Evolutionary conservation across 2,797 vertebrate species (phyloP).

Genomic region (Falco biarmicus): DNA sequence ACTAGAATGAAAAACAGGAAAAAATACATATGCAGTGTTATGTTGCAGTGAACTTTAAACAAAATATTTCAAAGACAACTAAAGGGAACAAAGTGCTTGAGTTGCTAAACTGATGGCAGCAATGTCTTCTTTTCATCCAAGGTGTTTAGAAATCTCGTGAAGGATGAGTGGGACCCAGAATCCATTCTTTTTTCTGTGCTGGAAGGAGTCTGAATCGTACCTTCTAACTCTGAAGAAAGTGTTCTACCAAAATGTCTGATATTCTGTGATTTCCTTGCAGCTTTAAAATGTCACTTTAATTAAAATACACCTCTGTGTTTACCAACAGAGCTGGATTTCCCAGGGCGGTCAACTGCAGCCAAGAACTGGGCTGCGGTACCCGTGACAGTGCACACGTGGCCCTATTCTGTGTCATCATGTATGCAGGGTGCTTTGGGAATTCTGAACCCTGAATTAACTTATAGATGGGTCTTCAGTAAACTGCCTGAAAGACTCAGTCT

Average conservation of each 20-base stretch:
- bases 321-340: neutral
- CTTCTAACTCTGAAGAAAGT: neutral
- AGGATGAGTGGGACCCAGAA: neutral
- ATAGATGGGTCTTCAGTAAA: neutral
- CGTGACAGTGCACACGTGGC: rapidly evolving
- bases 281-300: neutral
- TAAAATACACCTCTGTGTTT: neutral
- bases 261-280: neutral
- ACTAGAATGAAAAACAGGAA: neutral
- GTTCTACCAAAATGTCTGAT: neutral
- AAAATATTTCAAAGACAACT: neutral
- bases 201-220: neutral
- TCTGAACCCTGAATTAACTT: neutral
- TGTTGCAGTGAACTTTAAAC: conserved; percentile 16
- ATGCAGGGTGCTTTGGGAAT: neutral
- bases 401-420: neutral
- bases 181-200: neutral
- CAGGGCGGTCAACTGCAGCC: neutral
- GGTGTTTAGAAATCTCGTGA: neutral
- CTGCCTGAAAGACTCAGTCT: neutral
- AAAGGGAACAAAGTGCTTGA: neutral
- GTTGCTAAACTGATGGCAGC: neutral
- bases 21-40: neutral
- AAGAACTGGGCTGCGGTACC: neutral
- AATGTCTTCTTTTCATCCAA: neutral